Evolutionary conservation across 2,888 invertebrate species (phyloP).

Genomic region (Drosophila pseudotakahashii): DNA sequence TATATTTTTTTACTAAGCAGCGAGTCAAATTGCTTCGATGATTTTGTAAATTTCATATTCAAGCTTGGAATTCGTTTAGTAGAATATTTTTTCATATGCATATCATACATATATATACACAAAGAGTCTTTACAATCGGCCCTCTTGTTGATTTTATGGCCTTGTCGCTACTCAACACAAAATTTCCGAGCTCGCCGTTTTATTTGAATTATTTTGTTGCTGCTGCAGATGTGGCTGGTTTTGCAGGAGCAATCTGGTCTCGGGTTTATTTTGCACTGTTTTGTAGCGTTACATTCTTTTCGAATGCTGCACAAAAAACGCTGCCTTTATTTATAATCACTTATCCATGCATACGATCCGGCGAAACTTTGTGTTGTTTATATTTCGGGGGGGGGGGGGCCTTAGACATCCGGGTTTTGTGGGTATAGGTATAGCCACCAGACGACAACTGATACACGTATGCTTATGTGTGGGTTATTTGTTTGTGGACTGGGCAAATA

Average conservation of each 20-base stretch:
- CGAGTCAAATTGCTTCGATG: not conserved
- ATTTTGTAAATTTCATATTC: too few relatives aligned
- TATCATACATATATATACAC: conserved; percentile 4
- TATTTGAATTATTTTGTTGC: conserved; percentile 62
- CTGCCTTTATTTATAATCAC: conserved; percentile 68
- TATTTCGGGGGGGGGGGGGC: conserved; percentile 49
- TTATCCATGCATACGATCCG: conserved; percentile 65
- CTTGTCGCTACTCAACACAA: conserved; percentile 62
- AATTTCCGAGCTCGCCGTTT: conserved; percentile 58
- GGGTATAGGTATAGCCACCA: conserved; percentile 35
- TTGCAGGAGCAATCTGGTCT: conserved; percentile 66
- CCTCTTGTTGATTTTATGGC: conserved; percentile 60
- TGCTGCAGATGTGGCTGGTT: conserved; percentile 36
- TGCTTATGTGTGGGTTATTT: conserved; percentile 10
- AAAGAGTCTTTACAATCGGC: conserved; percentile 27
- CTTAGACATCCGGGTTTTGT: conserved; percentile 31
- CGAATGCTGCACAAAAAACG: conserved; percentile 63
- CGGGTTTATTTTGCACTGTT: conserved; percentile 65
- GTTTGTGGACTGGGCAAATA: not conserved
- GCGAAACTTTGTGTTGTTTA: conserved; percentile 53
- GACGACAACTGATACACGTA: conserved; percentile 17
- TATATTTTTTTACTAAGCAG: conserved; percentile 1
- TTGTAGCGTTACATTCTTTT: conserved; percentile 44
- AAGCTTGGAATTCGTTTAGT: too few relatives aligned
- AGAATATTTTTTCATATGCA: too few relatives aligned